phyloP scores from a whole-genome alignment of 2,888 invertebrate genomes.

The Lasioglossum villosulum region DNA sequence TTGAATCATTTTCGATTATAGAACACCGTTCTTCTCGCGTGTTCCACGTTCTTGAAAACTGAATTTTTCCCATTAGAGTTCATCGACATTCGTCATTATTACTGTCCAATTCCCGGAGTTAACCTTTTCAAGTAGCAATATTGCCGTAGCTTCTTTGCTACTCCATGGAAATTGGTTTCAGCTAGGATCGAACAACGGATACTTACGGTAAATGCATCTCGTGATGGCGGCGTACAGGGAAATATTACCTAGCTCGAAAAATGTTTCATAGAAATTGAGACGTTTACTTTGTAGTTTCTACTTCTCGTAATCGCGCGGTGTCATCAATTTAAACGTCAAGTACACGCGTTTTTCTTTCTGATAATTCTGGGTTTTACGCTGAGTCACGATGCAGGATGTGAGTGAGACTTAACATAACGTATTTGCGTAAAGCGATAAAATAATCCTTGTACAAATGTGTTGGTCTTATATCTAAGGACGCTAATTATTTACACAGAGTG shows the following conservation, averaged over 20 bases:
- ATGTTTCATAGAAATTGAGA: slow-evolving; percentile 53
- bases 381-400: neutral
- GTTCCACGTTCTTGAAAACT: neutral
- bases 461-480: neutral
- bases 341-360: neutral
- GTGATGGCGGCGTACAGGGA: slow-evolving; percentile 28
- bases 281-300: slow-evolving; percentile 43
- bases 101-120: slow-evolving; percentile 6
- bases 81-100: slow-evolving; percentile 18
- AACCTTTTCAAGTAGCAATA: neutral
- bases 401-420: neutral
- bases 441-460: too few species aligned
- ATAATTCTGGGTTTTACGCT: slow-evolving; percentile 14
- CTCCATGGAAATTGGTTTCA: slow-evolving; percentile 29
- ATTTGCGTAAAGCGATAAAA: neutral
- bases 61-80: slow-evolving; percentile 16
- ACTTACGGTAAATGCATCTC: slow-evolving; percentile 48
- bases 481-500: neutral
- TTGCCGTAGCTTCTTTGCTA: slow-evolving; percentile 17
- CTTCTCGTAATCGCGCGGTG: slow-evolving; percentile 40
- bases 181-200: slow-evolving; percentile 41
- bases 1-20: slow-evolving; percentile 2
- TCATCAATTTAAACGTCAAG: slow-evolving; percentile 46
- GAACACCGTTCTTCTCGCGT: too few species aligned
- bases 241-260: slow-evolving; percentile 33